Evolutionary conservation across 2,797 vertebrate genomes (phyloP).

Genomic region (Gouania willdenowi): DNA sequence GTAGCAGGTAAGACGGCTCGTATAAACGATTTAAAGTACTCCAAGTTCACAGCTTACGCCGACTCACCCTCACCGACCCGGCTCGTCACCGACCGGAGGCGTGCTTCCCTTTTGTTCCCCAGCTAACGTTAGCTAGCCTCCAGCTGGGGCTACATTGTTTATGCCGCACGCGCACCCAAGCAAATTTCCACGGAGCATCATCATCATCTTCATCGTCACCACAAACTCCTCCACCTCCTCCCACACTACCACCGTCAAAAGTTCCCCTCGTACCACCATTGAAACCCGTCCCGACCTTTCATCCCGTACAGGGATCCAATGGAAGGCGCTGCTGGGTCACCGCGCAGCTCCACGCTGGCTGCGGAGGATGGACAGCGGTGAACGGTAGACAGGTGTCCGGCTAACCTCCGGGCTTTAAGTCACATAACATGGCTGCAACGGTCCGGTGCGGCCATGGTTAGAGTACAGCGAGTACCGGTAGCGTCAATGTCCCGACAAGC

Average conservation of each 20-base stretch:
- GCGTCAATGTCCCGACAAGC: conserved; percentile 22
- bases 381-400: conserved; percentile 74
- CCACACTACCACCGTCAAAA: conserved; percentile 65
- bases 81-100: conserved; percentile 39
- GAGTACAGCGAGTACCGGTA: conserved; percentile 53
- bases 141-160: conserved; percentile 77
- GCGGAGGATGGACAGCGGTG: conserved; percentile 60
- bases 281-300: conserved; percentile 67
- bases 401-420: conserved; percentile 80
- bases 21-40: conserved; percentile 10
- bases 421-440: conserved; percentile 83
- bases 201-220: too few species aligned
- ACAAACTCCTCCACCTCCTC: too few species aligned
- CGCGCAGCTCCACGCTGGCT: too few species aligned
- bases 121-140: conserved; percentile 67
- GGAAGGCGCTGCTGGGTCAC: conserved; percentile 43
- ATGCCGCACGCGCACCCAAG: conserved; percentile 58
- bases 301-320: conserved; percentile 48
- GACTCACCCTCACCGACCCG: conserved; percentile 2
- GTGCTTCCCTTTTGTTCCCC: conserved; percentile 71
- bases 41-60: too few species aligned
- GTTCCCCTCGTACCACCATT: conserved; percentile 62
- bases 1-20: conserved; percentile 39
- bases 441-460: conserved; percentile 81
- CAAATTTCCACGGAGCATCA: conserved; percentile 60